Conservation (phyloP, 2,888 invertebrate species). For the Argyra leucocephala region DNA sequence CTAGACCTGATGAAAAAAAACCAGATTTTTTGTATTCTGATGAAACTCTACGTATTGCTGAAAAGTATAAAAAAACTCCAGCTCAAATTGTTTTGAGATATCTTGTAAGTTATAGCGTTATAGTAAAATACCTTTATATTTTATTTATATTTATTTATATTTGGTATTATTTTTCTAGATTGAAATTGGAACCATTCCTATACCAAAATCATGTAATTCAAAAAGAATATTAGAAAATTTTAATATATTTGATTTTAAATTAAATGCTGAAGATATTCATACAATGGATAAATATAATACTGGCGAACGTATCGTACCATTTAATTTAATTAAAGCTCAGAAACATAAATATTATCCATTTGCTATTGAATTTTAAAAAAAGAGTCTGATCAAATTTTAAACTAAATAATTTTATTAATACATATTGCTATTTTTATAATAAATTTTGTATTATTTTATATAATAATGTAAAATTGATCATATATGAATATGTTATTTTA, state of each 20-base stretch:
- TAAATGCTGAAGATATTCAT: slow-evolving; percentile 45
- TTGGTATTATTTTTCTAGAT: slow-evolving; percentile 39
- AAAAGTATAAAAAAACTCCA: slow-evolving; percentile 54
- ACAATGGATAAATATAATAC: slow-evolving; percentile 47
- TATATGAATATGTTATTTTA: neutral
- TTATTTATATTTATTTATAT: slow-evolving; percentile 2
- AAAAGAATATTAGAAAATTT: slow-evolving; percentile 47
- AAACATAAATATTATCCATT: slow-evolving; percentile 43
- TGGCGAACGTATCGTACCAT: slow-evolving; percentile 33
- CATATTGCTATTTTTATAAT: too few relatives aligned
- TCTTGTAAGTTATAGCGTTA: slow-evolving; percentile 46
- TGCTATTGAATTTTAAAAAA: slow-evolving; percentile 34
- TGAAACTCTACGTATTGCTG: slow-evolving; percentile 47
- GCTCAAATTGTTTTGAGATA: slow-evolving; percentile 56
- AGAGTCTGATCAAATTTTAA: too few relatives aligned
- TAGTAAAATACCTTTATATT: neutral
- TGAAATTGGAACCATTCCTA: slow-evolving; percentile 47
- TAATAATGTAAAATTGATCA: neutral
- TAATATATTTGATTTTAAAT: slow-evolving; percentile 48
- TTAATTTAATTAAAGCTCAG: slow-evolving; percentile 32
- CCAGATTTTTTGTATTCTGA: slow-evolving; percentile 48
- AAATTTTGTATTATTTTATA: too few relatives aligned
- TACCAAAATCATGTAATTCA: slow-evolving; percentile 50
- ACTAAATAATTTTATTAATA: too few relatives aligned
- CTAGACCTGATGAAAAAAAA: slow-evolving; percentile 41